Base-by-base conservation (phyloP, 2,888 invertebrate genomes). In the Lasioglossum marginatum region DNA sequence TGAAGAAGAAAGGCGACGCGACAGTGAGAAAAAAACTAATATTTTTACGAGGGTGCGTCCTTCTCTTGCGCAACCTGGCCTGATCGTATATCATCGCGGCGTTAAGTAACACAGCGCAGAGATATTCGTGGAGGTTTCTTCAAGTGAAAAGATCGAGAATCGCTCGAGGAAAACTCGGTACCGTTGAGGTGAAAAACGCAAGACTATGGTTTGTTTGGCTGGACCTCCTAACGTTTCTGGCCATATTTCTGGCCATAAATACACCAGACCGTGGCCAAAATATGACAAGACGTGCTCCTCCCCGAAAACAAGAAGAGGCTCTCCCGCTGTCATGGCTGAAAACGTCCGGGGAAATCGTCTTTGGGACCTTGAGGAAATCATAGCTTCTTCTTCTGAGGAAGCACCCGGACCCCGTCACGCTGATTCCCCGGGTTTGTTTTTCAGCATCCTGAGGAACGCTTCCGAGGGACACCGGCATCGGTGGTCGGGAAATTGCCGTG, bases 161-260 rank as follows among this genome's bases (percentile, higher is more conserved):
- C 45, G 52, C 23, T n/a, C 10, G 27, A 37, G 34, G 6, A 45
- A 75, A 0, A 57, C 77, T 60, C 52, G 23, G 23, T 6, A 77
- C 57, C 72, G 79, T 78, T 82, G 83, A 77, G 37, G 76, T 57
- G 79, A 85, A 87, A 87, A 87, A 52, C 74, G 81, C 79, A 70
- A 90, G 68, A 91, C 90, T 89, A 89, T 90, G 87, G 84, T 79
- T 79, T 92, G 93, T 94, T 94, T 93, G 91, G 91, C 89, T n/a
- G 89, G 93, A 94, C 92, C 92, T 93, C 93, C 94, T 94, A 94
- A 94, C 92, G 93, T 93, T 93, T 93, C 91, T 93, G 93, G 90
- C 92, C 94, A 94, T 94, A 94, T 93, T 94, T 93, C 87, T 93
- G 93, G 92, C 92, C 93, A 93, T 94, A 94, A 95, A 94, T 94